Evolutionary conservation across 1,140 invertebrate species (phyloP), one percentile per base, ranked within the genome.

Genomic region (Planococcus citri): DNA sequence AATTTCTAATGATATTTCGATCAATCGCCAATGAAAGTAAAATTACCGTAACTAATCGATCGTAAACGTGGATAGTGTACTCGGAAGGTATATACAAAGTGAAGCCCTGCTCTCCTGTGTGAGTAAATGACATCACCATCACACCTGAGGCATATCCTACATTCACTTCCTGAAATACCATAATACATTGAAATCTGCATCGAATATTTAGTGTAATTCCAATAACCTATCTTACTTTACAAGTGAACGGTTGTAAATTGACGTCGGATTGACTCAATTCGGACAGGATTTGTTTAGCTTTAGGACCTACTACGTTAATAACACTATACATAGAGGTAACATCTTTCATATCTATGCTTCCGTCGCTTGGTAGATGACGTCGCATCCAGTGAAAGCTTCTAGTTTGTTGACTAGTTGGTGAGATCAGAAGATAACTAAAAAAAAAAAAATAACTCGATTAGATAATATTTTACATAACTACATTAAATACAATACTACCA

Each of bases 341-440:
- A 79, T 98, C 95, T 1, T 89, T 88, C 10, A 97, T 80, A 27
- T 89, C 86, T 1, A 98, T 90, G 2, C 89, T 88, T 51, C 86
- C 82, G 74, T 88, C 83, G 12, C 79, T 73, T 0, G 94, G 93
- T 64, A 95, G 81, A 79, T 97, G 88, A n/a, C 88, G 83, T 72
- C 87, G 86, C 27, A 99, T 83, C 95, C 96, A 99, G 68, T 88
- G 86, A 77, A 92, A 90, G 74, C 92, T 94, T 8, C 95, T 84
- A 0, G 94, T 95, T 80, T 98, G 96, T 78, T 98, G 96, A 72
- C 95, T 94, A 1, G 95, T 97, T 1, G 96, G 97, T 1, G 94
- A 94, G 73, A 99, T 96, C 88, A 99, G 94, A 87, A 98, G 95
- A 75, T 92, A 99, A 77, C 95, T 98, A 76, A 70, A 83, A 83